Conservation (phyloP, 2,888 invertebrate genomes). For the Melinaea marsaeus region DNA sequence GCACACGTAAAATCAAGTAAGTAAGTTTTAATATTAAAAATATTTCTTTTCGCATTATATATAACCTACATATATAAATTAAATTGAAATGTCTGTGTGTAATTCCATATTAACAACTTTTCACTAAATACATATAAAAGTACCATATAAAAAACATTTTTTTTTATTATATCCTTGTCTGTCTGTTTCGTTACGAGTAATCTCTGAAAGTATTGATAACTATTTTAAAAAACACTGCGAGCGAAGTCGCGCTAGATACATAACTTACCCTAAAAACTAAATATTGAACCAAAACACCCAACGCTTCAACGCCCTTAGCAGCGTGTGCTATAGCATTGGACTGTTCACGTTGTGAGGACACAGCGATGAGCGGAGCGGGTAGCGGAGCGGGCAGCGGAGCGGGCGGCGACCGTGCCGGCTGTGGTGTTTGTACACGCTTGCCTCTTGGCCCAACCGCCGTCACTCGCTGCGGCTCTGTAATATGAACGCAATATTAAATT, state of each 20-base stretch:
- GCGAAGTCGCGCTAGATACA: background rate
- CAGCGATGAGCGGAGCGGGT: background rate
- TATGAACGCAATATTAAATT: slow-evolving; percentile 9
- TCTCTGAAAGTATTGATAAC: too few relatives aligned
- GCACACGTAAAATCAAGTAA: too few relatives aligned
- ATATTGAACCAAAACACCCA: slow-evolving; percentile 91
- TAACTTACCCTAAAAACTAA: slow-evolving; percentile 85
- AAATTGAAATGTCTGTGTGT: too few relatives aligned
- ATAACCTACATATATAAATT: too few relatives aligned
- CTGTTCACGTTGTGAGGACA: slow-evolving; percentile 45
- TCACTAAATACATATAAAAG: too few relatives aligned
- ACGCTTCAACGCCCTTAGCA: slow-evolving; percentile 86
- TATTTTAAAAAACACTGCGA: too few relatives aligned
- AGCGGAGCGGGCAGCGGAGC: slow-evolving; percentile 39
- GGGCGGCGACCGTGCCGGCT: slow-evolving; percentile 48
- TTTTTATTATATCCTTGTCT: too few relatives aligned
- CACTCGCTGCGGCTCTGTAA: slow-evolving; percentile 67
- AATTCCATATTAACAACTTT: too few relatives aligned
- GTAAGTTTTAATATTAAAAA: too few relatives aligned
- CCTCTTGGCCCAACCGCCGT: slow-evolving; percentile 64
- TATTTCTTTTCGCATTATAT: too few relatives aligned
- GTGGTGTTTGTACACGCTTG: slow-evolving; percentile 68
- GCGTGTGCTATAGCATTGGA: slow-evolving; percentile 69
- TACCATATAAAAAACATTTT: too few relatives aligned
- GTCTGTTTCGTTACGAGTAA: too few relatives aligned